These are phyloP conservation scores for Aspiorhynchus laticeps DNA, from an alignment of 2,113 vertebrate genomes.

Conservation along the genomic window DNA sequence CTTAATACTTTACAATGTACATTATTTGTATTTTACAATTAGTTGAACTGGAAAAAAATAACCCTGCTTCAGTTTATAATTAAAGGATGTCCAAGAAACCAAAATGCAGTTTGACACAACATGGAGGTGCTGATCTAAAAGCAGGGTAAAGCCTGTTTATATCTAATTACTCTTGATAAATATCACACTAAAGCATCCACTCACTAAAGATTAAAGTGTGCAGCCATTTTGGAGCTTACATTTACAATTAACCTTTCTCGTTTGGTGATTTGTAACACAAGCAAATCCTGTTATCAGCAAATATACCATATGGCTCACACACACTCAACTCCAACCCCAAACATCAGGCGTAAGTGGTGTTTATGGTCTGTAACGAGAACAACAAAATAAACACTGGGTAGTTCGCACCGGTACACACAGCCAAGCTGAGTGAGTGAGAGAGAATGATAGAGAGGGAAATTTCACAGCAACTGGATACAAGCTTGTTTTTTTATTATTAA, in stretches of 20 bases:
- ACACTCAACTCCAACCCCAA: constrained; percentile 56
- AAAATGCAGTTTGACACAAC: constrained; percentile 75
- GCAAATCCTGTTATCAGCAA: constrained; percentile 83
- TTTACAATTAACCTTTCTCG: constrained; percentile 81
- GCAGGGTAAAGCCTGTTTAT: constrained; percentile 66
- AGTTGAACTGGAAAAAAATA: constrained; percentile 56
- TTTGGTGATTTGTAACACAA: constrained; percentile 75
- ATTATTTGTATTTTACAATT: constrained; percentile 55
- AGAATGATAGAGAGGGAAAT: neutral
- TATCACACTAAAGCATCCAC: constrained; percentile 78
- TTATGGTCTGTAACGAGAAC: constrained; percentile 72
- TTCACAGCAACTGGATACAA: neutral
- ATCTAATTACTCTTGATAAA: constrained; percentile 77
- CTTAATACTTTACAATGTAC: neutral
- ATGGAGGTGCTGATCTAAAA: constrained; percentile 76
- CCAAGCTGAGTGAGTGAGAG: constrained; percentile 49
- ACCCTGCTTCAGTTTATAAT: constrained; percentile 67
- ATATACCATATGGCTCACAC: constrained; percentile 75
- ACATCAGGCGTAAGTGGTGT: constrained; percentile 61
- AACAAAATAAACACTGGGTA: constrained; percentile 77
- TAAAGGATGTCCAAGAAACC: constrained; percentile 74
- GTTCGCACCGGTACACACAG: constrained; percentile 74
- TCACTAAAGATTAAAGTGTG: constrained; percentile 77
- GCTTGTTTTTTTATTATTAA: neutral
- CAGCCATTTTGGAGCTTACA: constrained; percentile 72